Evolutionary conservation across 2,888 invertebrate genomes (phyloP).

Genomic region (Odontothrips loti): DNA sequence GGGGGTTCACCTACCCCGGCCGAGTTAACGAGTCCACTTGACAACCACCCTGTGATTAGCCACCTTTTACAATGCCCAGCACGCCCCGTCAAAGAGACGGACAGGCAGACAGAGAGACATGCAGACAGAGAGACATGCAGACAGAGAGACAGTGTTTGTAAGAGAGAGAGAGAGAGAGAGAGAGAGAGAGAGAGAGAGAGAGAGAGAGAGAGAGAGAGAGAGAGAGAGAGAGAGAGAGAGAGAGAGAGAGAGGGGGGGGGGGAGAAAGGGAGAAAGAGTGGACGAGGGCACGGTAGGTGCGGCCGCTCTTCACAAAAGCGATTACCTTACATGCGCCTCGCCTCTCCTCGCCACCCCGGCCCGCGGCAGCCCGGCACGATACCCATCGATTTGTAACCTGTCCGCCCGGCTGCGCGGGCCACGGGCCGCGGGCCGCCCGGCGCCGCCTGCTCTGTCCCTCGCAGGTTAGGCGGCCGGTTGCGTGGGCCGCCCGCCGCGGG

Average conservation of each 20-base stretch:
- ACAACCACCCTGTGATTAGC: not conserved
- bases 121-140: no score
- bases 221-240: not conserved
- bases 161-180: no score
- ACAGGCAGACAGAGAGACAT: not conserved
- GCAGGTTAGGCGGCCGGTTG: no score
- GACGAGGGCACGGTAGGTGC: not conserved
- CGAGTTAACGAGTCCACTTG: slow-evolving; percentile 10
- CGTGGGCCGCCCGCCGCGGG: no score
- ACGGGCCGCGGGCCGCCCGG: not conserved
- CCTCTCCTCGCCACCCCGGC: not conserved
- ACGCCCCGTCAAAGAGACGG: not conserved
- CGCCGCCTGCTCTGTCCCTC: no score
- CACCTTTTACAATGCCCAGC: not conserved
- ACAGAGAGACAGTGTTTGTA: no score
- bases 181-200: no score
- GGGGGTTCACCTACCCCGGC: not conserved
- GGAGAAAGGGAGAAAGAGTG: not conserved
- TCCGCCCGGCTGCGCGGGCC: not conserved
- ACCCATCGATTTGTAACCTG: not conserved
- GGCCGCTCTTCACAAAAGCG: not conserved
- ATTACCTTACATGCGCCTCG: not conserved
- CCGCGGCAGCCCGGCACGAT: not conserved
- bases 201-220: no score
- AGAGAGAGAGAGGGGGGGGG: not conserved